Conservation (phyloP, 2,797 vertebrate species). For the Acipenser transmontanus region DNA sequence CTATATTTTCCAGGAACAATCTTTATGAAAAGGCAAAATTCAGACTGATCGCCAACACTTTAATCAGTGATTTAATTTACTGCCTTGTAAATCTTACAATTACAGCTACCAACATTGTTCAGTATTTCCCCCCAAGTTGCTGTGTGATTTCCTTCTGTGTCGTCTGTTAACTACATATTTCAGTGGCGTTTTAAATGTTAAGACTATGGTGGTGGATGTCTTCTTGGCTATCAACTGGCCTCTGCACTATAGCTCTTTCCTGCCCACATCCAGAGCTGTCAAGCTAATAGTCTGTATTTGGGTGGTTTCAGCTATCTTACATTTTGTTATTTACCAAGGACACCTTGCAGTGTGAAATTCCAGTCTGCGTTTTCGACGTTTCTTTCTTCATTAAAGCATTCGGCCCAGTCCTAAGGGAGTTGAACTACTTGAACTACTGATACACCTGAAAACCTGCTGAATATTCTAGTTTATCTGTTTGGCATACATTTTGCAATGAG, state of each 20-base stretch:
- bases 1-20: slow-evolving; percentile 46
- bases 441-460: too few relatives aligned
- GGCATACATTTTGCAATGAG: too few relatives aligned
- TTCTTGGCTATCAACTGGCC: slow-evolving; percentile 51
- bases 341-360: slow-evolving; percentile 31
- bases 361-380: slow-evolving; percentile 43
- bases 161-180: slow-evolving; percentile 40
- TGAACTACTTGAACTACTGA: slow-evolving; percentile 36
- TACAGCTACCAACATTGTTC: slow-evolving; percentile 32
- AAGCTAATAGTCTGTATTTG: slow-evolving; percentile 40
- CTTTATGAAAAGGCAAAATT: slow-evolving; percentile 52
- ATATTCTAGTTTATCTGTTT: too few relatives aligned
- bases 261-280: slow-evolving; percentile 40
- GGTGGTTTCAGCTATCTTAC: slow-evolving; percentile 39
- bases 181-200: slow-evolving; percentile 46
- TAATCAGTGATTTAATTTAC: slow-evolving; percentile 49
- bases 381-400: slow-evolving; percentile 40
- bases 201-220: slow-evolving; percentile 45
- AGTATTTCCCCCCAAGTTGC: slow-evolving; percentile 28
- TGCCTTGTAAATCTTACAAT: slow-evolving; percentile 41
- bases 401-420: slow-evolving; percentile 33
- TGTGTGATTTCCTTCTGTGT: slow-evolving; percentile 43
- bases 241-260: slow-evolving; percentile 39
- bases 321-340: slow-evolving; percentile 32
- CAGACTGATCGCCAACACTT: slow-evolving; percentile 48